Base-by-base conservation (phyloP, 2,113 vertebrate genomes). In the Nestor notabilis region DNA sequence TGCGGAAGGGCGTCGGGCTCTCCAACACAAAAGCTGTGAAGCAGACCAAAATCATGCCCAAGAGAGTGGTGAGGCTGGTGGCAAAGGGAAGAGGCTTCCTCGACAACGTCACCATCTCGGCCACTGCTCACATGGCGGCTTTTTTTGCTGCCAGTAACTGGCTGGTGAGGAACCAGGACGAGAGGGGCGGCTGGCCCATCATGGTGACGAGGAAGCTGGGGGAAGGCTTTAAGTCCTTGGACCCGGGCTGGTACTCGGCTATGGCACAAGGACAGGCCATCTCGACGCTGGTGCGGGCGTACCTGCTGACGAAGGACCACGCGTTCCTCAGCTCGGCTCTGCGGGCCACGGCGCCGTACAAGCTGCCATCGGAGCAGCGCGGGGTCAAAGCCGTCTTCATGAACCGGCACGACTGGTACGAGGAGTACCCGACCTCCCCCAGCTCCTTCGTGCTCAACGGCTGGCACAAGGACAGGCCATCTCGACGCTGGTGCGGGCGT, bases 211-310 rank as follows among this genome's bases (percentile, higher is more conserved):
- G 99, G 33, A 99, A 99, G 87, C 93, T 99, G 41, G 99, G 99
- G 0, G 99, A 99, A 39, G 99, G 99, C 18, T 99, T 99, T 94
- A 98, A 96, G 33, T 97, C 99, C 19, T 87, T 99, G 96, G 99
- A 99, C 33, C 99, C 99, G 1, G 99, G 99, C 58, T 99, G 99
- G 99, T 99, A 99, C 97, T 99, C 99, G 0, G 99, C 99, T 94
- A 99, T 99, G 99, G 99, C 99, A 6, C 99, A 99, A 41, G 99
- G 99, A 28, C 99, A 99, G 96, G 99, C 99, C 95, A 99, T 99
- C 95, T 99, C 99, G 12, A 99, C 99, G 0, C 94, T 99, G 91
- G 99, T 99, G 87, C 96, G 99, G 76, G 99, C 99, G 7, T 99
- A 99, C 96, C 98, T 99, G 39, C 96, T 99, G 89, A 99, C 99